These are phyloP conservation scores for Eolophus roseicapilla DNA, from an alignment of 2,113 vertebrate species.

Conservation along the genomic window DNA sequence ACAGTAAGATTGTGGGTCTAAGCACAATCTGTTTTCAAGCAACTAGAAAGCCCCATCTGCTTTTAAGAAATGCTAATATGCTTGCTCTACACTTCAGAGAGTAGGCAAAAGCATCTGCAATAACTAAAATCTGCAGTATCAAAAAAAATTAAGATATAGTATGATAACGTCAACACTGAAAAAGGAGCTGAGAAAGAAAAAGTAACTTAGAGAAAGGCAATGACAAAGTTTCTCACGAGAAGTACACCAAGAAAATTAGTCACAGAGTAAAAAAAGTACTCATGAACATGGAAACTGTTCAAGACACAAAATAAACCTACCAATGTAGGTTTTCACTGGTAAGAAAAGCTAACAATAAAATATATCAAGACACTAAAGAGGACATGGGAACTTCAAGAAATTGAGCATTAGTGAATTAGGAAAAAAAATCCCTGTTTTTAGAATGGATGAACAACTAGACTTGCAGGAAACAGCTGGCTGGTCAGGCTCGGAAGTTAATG, in stretches of 20 bases:
- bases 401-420: neutral
- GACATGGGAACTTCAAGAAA: neutral
- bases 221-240: neutral
- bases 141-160: accelerated
- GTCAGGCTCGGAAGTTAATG: neutral
- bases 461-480: neutral
- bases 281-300: neutral
- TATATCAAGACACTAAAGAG: neutral
- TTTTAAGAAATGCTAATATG: neutral
- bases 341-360: neutral
- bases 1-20: neutral
- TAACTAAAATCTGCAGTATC: neutral
- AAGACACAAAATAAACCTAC: neutral
- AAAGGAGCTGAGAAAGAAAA: neutral
- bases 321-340: neutral
- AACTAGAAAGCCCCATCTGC: neutral
- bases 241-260: neutral
- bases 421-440: neutral
- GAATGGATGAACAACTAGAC: neutral
- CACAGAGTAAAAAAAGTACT: neutral
- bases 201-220: neutral
- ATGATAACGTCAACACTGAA: neutral
- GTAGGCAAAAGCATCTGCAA: neutral
- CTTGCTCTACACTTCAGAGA: neutral
- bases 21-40: neutral